phyloP scores from a whole-genome alignment of 2,888 invertebrate genomes.

The Andrena trimmerana region DNA sequence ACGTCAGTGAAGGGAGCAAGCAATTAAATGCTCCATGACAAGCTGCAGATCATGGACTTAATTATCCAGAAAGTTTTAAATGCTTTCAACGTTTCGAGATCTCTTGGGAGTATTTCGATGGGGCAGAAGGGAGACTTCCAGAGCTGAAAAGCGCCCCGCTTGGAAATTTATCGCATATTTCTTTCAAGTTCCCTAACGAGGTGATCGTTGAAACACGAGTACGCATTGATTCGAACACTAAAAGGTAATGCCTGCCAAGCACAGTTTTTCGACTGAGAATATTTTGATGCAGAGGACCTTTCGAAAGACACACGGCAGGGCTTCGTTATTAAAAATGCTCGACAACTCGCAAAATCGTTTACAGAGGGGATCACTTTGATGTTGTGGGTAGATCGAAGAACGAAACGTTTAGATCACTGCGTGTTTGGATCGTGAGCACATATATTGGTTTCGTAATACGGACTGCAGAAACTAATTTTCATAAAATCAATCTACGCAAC shows the following conservation, averaged over 20 bases:
- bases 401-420: neutral
- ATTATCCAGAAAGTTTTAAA: conserved; percentile 4
- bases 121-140: neutral
- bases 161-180: neutral
- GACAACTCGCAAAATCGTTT: neutral
- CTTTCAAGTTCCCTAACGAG: conserved; percentile 9
- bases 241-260: conserved; percentile 2
- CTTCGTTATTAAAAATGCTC: neutral
- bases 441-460: neutral
- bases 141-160: neutral
- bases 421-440: neutral
- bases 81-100: neutral
- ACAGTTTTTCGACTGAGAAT: conserved; percentile 2
- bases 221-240: conserved; percentile 18
- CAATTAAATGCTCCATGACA: neutral
- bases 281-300: neutral
- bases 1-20: neutral
- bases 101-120: neutral
- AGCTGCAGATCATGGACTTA: neutral
- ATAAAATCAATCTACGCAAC: neutral
- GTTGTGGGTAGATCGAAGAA: neutral
- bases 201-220: conserved; percentile 9
- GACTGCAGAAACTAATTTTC: neutral
- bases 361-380: neutral
- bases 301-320: neutral